Percentiles rank a stretch among this genome's conserved stretches.
Evolutionary conservation across 2,888 invertebrate genomes (phyloP).

Genomic region (Hermaeophaga mercurialis): DNA sequence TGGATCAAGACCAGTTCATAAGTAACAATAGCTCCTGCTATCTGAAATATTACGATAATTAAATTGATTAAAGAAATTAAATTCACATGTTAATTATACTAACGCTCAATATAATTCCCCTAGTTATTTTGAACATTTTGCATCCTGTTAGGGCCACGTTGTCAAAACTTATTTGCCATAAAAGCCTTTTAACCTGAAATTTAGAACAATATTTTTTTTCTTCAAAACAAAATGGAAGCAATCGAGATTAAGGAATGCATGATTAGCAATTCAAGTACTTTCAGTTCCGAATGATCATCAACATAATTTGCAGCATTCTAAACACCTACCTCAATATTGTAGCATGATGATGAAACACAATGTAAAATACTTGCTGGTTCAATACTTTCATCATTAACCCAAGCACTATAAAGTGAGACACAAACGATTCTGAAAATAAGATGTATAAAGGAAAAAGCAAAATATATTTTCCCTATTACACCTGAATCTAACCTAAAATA

Average conservation of each 20-base stretch:
- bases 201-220: background rate
- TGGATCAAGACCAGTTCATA: conserved; percentile 53
- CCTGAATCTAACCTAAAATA: conserved; percentile 24
- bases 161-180: conserved; percentile 47
- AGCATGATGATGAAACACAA: conserved; percentile 67
- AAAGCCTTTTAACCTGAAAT: conserved; percentile 45
- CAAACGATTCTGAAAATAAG: conserved; percentile 46
- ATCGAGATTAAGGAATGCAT: too few relatives aligned
- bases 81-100: conserved; percentile 35
- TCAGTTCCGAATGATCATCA: too few relatives aligned
- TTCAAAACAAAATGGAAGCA: too few relatives aligned
- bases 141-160: conserved; percentile 52
- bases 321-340: conserved; percentile 65
- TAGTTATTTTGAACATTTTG: conserved; percentile 51
- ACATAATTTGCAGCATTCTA: background rate
- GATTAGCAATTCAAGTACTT: too few relatives aligned
- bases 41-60: conserved; percentile 41
- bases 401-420: conserved; percentile 50
- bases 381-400: conserved; percentile 51
- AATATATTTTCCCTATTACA: conserved; percentile 44
- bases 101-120: conserved; percentile 52
- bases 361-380: conserved; percentile 60
- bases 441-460: conserved; percentile 52
- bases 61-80: background rate
- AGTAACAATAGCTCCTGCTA: conserved; percentile 51